These are phyloP conservation scores for Erethizon dorsatum DNA, from an alignment of 2,797 vertebrate species.

Conservation along the genomic window DNA sequence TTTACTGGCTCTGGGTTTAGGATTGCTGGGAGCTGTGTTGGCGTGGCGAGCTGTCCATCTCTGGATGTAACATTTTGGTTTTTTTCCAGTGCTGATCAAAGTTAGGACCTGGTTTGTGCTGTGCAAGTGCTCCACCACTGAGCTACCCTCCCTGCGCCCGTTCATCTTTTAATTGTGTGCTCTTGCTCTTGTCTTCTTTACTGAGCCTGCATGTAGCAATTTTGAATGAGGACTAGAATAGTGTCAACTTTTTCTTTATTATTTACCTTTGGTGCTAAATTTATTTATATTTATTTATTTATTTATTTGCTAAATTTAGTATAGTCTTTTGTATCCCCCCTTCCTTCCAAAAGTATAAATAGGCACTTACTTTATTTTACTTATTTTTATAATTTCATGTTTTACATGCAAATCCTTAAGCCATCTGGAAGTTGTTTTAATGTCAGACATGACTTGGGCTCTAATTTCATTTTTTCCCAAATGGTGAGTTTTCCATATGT, in stretches of 20 bases:
- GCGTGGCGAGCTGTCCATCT: not conserved
- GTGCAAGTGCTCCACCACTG: not conserved
- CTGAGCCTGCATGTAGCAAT: not conserved
- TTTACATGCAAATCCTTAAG: conserved; percentile 71
- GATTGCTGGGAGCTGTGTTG: not conserved
- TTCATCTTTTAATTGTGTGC: not conserved
- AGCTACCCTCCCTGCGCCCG: not conserved
- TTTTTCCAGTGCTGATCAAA: not conserved
- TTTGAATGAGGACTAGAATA: not conserved
- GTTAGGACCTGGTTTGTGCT: not conserved
- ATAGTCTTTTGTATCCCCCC: not conserved
- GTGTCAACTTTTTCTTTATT: conserved; percentile 40
- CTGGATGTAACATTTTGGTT: not conserved
- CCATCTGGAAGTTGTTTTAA: conserved; percentile 81
- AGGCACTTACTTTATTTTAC: conserved; percentile 64
- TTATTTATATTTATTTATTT: not conserved
- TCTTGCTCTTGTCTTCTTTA: conserved; percentile 24
- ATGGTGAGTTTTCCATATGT: conserved; percentile 70
- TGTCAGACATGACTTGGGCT: conserved; percentile 49
- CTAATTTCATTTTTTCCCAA: conserved; percentile 65
- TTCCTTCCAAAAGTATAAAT: conserved; percentile 67
- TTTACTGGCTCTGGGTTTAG: not conserved
- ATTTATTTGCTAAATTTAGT: conserved; percentile 60
- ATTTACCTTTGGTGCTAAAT: conserved; percentile 67
- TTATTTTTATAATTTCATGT: conserved; percentile 69